Evolutionary conservation across 2,797 vertebrate species (phyloP).

Genomic region (Gadopsis bispinosus): DNA sequence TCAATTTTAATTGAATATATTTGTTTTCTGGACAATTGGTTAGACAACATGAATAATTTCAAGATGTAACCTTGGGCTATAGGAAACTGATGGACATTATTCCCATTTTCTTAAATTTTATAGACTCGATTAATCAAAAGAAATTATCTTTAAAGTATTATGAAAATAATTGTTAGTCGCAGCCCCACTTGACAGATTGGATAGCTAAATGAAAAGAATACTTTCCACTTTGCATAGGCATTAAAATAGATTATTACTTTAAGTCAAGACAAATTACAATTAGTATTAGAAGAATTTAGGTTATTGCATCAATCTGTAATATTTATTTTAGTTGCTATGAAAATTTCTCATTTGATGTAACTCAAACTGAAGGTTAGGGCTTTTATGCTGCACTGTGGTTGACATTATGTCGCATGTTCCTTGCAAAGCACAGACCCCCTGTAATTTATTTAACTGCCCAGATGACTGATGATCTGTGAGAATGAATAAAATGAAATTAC

Average conservation of each 20-base stretch:
- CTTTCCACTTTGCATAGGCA: background rate
- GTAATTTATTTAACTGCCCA: constrained; percentile 30
- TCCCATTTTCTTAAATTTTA: background rate
- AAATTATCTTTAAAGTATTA: background rate
- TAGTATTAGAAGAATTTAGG: background rate
- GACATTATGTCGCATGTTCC: background rate
- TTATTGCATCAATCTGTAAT: background rate
- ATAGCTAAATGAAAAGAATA: background rate
- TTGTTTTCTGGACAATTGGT: background rate
- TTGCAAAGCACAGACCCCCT: constrained; percentile 2
- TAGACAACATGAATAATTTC: background rate
- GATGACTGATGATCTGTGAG: constrained; percentile 40
- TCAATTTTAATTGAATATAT: background rate
- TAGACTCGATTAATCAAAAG: background rate
- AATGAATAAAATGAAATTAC: constrained; percentile 31
- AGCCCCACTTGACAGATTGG: background rate
- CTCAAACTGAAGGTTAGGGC: background rate
- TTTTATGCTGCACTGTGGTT: background rate
- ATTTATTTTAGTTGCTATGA: background rate
- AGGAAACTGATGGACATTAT: background rate
- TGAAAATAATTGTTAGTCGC: background rate
- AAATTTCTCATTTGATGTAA: background rate
- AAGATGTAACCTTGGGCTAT: background rate
- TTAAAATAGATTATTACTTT: background rate
- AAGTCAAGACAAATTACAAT: background rate